phyloP scores from a whole-genome alignment of 2,113 vertebrate genomes.

The Vanacampus margaritifer region DNA sequence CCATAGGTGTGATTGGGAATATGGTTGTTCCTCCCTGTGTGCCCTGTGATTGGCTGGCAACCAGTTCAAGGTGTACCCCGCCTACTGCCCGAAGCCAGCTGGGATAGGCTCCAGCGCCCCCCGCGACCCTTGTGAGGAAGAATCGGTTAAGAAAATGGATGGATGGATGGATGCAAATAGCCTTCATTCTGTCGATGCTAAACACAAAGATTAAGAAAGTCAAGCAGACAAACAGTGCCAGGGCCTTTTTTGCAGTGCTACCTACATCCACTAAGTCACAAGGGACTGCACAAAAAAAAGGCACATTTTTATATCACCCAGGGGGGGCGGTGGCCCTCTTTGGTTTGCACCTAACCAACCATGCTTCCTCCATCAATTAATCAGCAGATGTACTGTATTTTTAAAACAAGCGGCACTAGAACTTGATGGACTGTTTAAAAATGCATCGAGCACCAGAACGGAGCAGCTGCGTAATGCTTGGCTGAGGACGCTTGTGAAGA shows the following conservation, averaged over 20 bases:
- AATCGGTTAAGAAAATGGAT: too few relatives aligned
- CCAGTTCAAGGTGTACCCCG: too few relatives aligned
- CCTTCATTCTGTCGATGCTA: not conserved
- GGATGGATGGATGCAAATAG: too few relatives aligned
- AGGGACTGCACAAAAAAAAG: constrained; percentile 26
- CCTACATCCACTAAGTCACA: constrained; percentile 23
- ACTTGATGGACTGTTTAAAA: constrained; percentile 76
- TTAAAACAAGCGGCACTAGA: constrained; percentile 68
- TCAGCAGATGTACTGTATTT: constrained; percentile 69
- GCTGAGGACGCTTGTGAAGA: constrained; percentile 33
- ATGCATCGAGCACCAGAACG: constrained; percentile 62
- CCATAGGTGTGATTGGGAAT: too few relatives aligned
- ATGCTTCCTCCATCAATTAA: constrained; percentile 70
- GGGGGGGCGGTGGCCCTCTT: constrained; percentile 36
- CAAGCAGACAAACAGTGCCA: constrained; percentile 6
- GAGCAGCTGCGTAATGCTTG: constrained; percentile 42
- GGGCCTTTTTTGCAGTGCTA: constrained; percentile 29
- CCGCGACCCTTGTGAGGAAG: too few relatives aligned
- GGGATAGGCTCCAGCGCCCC: too few relatives aligned
- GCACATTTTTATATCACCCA: constrained; percentile 22
- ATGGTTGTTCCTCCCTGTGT: too few relatives aligned
- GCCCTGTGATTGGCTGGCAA: too few relatives aligned
- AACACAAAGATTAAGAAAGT: constrained; percentile 10
- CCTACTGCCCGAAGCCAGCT: too few relatives aligned
- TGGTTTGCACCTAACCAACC: constrained; percentile 43